Base-by-base conservation (phyloP, 2,888 invertebrate genomes). In the Rosalia funebris region DNA sequence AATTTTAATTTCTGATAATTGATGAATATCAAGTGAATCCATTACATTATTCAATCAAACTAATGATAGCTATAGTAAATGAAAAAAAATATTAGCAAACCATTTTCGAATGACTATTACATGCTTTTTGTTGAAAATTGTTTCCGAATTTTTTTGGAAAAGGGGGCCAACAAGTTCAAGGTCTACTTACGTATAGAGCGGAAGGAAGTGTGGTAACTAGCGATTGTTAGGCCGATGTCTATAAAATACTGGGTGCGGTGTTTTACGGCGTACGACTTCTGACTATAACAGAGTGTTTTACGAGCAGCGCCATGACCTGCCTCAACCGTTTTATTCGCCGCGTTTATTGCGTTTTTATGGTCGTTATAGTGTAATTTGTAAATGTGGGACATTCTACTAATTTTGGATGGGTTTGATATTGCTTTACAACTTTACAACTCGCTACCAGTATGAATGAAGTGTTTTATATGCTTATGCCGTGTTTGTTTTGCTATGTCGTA, bases 341-440 rank as follows among this genome's bases (percentile, higher is more conserved):
- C 78, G 76, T 80, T 81, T 81, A 81, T 78, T 78, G 76, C 79
- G 72, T 80, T 79, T 80, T 80, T 80, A 80, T 74, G 77, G 76
- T 71, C 75, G 77, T 79, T 78, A 79, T 77, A 72, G 77, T 66
- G 79, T 78, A 78, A 80, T 79, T 79, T 78, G 79, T 77, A 77
- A 80, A 78, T 79, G 78, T 79, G 75, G 77, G 77, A 76, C 78
- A 77, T 79, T 78, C 75, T 75, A 76, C 78, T 78, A 78, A 79
- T 78, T 78, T 77, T 69, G 76, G 77, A 77, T 77, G 77, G 72
- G 75, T 66, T 72, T 73, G 76, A 75, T 78, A 76, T 76, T 75
- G 74, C 75, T 76, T 74, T 77, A 76, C 76, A 73, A 77, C 75
- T 76, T 76, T 74, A 75, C 74, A 71, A 73, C 75, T 75, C 60